Evolutionary conservation across 2,797 vertebrate species (phyloP), one percentile per base, ranked within the genome.

Genomic region (Triplophysa yarkandensis): DNA sequence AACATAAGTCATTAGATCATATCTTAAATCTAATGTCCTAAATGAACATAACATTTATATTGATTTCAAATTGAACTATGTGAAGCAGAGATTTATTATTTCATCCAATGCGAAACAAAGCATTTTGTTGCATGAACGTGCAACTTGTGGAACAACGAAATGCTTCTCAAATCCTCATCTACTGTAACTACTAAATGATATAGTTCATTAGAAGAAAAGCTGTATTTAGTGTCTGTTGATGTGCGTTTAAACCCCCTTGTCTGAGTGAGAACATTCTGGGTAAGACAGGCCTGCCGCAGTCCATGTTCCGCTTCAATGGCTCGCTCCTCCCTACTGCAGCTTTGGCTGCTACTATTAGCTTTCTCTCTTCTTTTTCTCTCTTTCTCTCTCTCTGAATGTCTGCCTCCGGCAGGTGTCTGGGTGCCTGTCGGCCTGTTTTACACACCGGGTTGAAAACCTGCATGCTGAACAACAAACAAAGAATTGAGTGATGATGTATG

Each of bases 271-370:
- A 57, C 30, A 68, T 74, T 67, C 50, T 76, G 68, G 69, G 41
- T 50, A 76, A 71, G 71, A 77, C 73, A 79, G 80, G 71, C 71
- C 80, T 75, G 80, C 81, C 58, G 84, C 82, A 85, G 80, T 84
- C 71, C 74, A 48, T 60, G 77, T 85, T 86, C 77, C 70, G 84
- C 86, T 82, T 78, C 71, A 65, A 58, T 76, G 82, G 8, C 30
- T 82, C 57, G 83, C 83, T 84, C 86, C 83, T 81, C 85, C 86
- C 82, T 84, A 81, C 68, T 86, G 83, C 83, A 84, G 83, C 74
- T 77, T 81, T 60, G 68, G 69, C 54, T 23, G 39, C 79, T 50
- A 71, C 71, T 70, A 71, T 78, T 78, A 72, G 67, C 74, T 75
- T 68, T 68, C 60, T 76, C 68, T 60, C 19, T 65, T 39, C 21